Evolutionary conservation across 2,797 vertebrate genomes (phyloP).

Genomic region (Silurus aristotelis): DNA sequence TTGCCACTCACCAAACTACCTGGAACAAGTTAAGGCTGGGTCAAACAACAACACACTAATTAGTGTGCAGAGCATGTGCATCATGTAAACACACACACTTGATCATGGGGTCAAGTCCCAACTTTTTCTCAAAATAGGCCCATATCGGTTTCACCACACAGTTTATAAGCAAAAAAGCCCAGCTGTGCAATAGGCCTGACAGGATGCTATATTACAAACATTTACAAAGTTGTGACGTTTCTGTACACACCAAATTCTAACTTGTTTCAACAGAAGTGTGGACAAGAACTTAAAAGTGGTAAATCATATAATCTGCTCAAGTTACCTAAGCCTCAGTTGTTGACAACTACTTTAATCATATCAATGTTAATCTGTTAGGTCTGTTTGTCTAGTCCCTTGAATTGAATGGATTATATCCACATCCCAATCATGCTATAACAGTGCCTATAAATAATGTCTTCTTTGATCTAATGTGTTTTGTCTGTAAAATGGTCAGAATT

Average conservation of each 20-base stretch:
- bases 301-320: not conserved
- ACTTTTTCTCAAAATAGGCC: not conserved
- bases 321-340: not conserved
- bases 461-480: not conserved
- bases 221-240: not conserved
- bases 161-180: not conserved
- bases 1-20: not conserved
- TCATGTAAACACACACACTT: not conserved
- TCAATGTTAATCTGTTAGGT: not conserved
- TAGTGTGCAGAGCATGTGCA: not conserved
- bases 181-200: not conserved
- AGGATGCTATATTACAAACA: not conserved
- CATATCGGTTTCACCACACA: not conserved
- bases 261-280: not conserved
- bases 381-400: not conserved
- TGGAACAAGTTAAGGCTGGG: slow-evolving; percentile 18
- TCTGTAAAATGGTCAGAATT: not conserved
- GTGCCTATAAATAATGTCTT: not conserved
- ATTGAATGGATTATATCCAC: not conserved
- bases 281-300: not conserved
- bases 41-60: not conserved
- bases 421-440: not conserved
- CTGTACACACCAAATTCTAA: not conserved
- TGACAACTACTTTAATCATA: not conserved
- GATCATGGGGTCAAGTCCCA: not conserved